phyloP scores from a whole-genome alignment of 2,888 invertebrate species.

The Drosophila birchii region DNA sequence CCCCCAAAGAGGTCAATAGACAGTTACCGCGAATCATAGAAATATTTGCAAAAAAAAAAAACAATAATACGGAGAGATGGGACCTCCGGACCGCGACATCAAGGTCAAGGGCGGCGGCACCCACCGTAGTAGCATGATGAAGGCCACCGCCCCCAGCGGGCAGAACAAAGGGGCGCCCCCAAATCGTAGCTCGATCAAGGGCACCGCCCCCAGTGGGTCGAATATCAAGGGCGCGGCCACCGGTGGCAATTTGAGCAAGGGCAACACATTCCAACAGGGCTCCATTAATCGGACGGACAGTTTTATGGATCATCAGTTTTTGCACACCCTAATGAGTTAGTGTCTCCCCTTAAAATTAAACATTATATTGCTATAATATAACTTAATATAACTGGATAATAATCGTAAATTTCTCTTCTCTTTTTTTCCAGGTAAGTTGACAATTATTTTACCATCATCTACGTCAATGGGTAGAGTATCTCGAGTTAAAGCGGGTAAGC shows the following conservation, averaged over 20 bases:
- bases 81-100: slow-evolving; percentile 6
- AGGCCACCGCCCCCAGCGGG: background rate
- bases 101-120: slow-evolving; percentile 1
- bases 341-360: background rate
- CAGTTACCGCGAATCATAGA: background rate
- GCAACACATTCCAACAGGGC: background rate
- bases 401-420: slow-evolving; percentile 17
- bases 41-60: background rate
- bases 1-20: background rate
- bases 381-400: background rate
- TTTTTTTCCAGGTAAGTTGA: slow-evolving; percentile 69
- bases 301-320: slow-evolving; percentile 2
- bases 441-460: background rate
- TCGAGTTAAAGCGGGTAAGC: slow-evolving; percentile 22
- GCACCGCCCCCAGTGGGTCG: background rate
- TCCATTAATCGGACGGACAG: slow-evolving; percentile 2
- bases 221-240: background rate
- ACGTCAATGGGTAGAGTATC: background rate
- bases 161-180: background rate
- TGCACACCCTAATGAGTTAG: slow-evolving; percentile 8
- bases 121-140: background rate
- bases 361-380: too few relatives aligned
- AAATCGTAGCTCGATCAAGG: background rate
- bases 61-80: background rate
- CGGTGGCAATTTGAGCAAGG: background rate